A percentile compares a stretch with the other conserved stretches of the same genome.
phyloP scores from a whole-genome alignment of 2,113 vertebrate genomes.

The Nibea albiflora region DNA sequence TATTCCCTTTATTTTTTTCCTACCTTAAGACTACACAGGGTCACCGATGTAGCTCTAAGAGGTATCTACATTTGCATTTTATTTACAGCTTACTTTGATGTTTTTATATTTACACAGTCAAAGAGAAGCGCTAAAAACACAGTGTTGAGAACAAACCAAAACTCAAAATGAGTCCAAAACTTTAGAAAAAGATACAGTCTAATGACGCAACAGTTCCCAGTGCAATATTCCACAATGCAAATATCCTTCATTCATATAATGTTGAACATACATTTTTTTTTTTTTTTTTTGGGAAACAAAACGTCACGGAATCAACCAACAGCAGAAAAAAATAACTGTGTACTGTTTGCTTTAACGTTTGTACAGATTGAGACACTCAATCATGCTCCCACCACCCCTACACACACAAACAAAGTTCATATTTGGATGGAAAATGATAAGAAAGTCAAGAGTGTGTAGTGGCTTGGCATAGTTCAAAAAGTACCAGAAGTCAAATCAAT shows the following conservation, averaged over 20 bases:
- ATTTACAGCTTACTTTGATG: slow-evolving; percentile 92
- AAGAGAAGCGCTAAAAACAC: slow-evolving; percentile 92
- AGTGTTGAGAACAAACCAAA: slow-evolving; percentile 85
- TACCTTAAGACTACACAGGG: slow-evolving; percentile 96
- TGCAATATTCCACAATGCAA: slow-evolving; percentile 84
- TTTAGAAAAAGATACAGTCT: slow-evolving; percentile 82
- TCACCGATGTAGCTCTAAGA: slow-evolving; percentile 95
- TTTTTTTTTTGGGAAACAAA: slow-evolving; percentile 57
- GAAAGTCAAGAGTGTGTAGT: slow-evolving; percentile 42
- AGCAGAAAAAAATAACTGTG: slow-evolving; percentile 52
- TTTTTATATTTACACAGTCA: slow-evolving; percentile 93
- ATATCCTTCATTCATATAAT: slow-evolving; percentile 81
- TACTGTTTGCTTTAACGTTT: slow-evolving; percentile 67
- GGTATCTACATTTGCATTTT: slow-evolving; percentile 98
- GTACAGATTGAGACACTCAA: slow-evolving; percentile 75
- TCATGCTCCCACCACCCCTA: slow-evolving; percentile 56
- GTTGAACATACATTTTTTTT: slow-evolving; percentile 71
- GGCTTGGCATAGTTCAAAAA: slow-evolving; percentile 67
- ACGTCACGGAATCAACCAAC: slow-evolving; percentile 74
- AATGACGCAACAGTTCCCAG: slow-evolving; percentile 78
- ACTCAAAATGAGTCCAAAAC: slow-evolving; percentile 79
- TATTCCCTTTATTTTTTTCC: slow-evolving; percentile 96
- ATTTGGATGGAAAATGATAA: slow-evolving; percentile 50
- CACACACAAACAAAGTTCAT: slow-evolving; percentile 55
- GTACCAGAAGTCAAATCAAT: slow-evolving; percentile 60